Percentiles rank a stretch among this genome's conserved stretches.
Evolutionary conservation across 1,140 invertebrate genomes (phyloP).

Genomic region (Ptiloglossa arizonensis): DNA sequence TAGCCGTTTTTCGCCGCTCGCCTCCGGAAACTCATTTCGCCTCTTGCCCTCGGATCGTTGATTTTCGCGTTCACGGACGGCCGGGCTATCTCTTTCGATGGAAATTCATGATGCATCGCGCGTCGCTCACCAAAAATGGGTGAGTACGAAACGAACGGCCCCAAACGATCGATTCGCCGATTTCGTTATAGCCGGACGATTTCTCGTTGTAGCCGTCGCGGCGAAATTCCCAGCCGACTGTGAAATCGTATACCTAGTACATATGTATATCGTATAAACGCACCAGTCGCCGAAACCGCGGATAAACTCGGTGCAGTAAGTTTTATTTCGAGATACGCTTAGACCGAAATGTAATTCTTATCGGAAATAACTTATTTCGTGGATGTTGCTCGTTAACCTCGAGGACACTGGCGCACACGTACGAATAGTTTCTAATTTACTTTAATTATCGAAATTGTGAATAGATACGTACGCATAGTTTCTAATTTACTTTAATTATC

Average conservation of each 20-base stretch:
- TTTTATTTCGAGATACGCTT: constrained; percentile 1
- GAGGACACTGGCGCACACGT: too few species aligned
- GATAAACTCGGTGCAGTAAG: constrained; percentile 18
- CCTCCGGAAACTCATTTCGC: constrained; percentile 67
- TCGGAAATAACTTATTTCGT: background rate
- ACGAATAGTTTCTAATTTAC: too few species aligned
- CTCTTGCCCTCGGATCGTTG: constrained; percentile 61
- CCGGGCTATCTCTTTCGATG: constrained; percentile 60
- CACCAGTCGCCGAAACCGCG: background rate
- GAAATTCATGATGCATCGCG: constrained; percentile 58
- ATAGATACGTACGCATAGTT: too few species aligned
- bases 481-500: too few species aligned
- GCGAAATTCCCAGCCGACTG: constrained; percentile 22
- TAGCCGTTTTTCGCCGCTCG: constrained; percentile 63
- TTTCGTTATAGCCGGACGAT: constrained; percentile 45
- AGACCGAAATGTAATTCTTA: constrained; percentile 8
- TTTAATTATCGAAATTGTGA: too few species aligned
- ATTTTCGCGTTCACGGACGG: constrained; percentile 61
- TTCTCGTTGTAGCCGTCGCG: constrained; percentile 23
- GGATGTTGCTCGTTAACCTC: background rate
- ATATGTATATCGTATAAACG: constrained; percentile 8
- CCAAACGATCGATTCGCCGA: constrained; percentile 59
- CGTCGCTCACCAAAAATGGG: constrained; percentile 37
- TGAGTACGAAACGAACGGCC: constrained; percentile 57
- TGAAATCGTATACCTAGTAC: constrained; percentile 17